Conservation (phyloP, 2,888 invertebrate species). For the Eucriotettix oculatus region DNA sequence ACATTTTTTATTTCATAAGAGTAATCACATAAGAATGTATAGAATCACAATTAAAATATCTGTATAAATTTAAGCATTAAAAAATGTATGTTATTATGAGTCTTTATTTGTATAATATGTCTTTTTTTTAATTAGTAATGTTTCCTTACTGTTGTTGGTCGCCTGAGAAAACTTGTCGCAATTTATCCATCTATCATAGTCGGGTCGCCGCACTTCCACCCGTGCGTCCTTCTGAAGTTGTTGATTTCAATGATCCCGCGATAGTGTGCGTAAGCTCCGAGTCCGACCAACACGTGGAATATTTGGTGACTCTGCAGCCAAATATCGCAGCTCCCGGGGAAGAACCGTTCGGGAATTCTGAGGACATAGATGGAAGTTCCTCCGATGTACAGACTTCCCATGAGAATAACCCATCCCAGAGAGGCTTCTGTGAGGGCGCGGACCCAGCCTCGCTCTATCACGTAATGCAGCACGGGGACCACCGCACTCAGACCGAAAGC, state of each 20-base stretch:
- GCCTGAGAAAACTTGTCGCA: too few relatives aligned
- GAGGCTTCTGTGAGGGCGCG: slow-evolving; percentile 83
- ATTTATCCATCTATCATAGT: too few relatives aligned
- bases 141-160: too few relatives aligned
- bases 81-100: too few relatives aligned
- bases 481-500: slow-evolving; percentile 92
- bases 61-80: too few relatives aligned
- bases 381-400: slow-evolving; percentile 86
- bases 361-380: slow-evolving; percentile 93
- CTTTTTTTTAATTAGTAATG: too few relatives aligned
- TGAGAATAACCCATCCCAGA: slow-evolving; percentile 82
- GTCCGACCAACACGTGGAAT: slow-evolving; percentile 93
- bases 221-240: slow-evolving; percentile 44
- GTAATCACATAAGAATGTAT: too few relatives aligned
- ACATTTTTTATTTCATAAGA: too few relatives aligned
- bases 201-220: too few relatives aligned
- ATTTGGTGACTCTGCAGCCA: slow-evolving; percentile 99
- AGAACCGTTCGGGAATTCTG: slow-evolving; percentile 94
- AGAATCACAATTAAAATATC: too few relatives aligned
- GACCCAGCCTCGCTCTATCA: slow-evolving; percentile 87
- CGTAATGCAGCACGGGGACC: slow-evolving; percentile 91
- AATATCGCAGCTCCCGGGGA: slow-evolving; percentile 92
- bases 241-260: slow-evolving; percentile 97
- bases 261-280: slow-evolving; percentile 96
- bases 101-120: too few relatives aligned